phyloP scores from a whole-genome alignment of 2,888 invertebrate species.

The Acanthosepion esculentum region DNA sequence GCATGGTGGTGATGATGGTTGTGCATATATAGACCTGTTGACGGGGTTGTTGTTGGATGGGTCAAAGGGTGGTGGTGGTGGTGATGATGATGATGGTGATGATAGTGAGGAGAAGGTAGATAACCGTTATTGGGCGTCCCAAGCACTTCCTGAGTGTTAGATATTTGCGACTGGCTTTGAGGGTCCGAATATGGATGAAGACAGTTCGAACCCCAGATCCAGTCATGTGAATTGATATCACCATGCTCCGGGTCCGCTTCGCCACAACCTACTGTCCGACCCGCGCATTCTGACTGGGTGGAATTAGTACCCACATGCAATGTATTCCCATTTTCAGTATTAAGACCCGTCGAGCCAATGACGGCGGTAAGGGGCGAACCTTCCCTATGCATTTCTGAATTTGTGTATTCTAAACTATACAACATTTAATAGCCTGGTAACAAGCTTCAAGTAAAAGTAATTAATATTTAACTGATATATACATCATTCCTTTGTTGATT shows the following conservation, averaged over 20 bases:
- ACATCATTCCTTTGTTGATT: not conserved
- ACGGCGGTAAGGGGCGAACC: not conserved
- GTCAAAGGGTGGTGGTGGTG: not conserved
- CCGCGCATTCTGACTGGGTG: not conserved
- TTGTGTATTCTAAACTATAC: not conserved
- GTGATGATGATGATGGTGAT: not conserved
- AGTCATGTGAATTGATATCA: not conserved
- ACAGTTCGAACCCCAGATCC: conserved; percentile 34
- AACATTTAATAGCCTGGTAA: not conserved
- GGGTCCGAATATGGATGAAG: conserved; percentile 12
- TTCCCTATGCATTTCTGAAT: not conserved
- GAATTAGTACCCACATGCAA: not conserved
- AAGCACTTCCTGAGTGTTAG: not conserved
- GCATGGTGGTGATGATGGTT: not conserved
- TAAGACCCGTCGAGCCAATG: not conserved
- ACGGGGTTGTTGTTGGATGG: not conserved
- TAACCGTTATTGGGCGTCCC: not conserved
- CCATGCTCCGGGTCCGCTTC: not conserved
- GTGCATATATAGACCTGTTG: not conserved
- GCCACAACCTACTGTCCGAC: not conserved
- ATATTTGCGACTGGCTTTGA: not conserved
- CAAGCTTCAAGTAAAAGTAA: not conserved
- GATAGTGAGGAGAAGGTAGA: not conserved
- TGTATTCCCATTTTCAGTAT: not conserved
- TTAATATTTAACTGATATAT: not conserved